Evolutionary conservation across 2,797 vertebrate genomes (phyloP), one percentile per base, ranked within the genome.

Genomic region (Huso huso): DNA sequence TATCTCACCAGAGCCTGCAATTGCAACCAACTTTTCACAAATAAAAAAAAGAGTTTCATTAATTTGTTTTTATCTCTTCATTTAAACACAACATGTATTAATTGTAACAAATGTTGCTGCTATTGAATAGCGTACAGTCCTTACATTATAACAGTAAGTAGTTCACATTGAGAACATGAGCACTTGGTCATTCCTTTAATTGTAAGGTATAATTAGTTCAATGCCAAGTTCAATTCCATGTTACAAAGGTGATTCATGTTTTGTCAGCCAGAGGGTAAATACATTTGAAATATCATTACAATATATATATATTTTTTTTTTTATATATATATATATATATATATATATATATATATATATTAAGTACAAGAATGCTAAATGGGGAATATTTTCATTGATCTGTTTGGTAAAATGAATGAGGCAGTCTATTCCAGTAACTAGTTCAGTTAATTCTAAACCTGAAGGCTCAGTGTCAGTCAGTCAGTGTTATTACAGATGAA

Each of bases 121-220:
- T 4, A 37, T 37, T 37, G 37, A 37, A 37, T 37, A 5, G 3
- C 3, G 4, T 37, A 37, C 37, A 37, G 5, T 1, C 4, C 4
- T 37, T 37, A 37, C 37, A 37, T 37, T 37, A 37, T 37, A 37
- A 37, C 37, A 37, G 37, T 5, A 37, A 37, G 37, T 5, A 37
- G 37, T 37, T 37, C 37, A 37, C 37, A 37, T 37, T 37, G 37
- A 37, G 37, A 37, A 37, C 5, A 37, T 37, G 37, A 23, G 66
- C 62, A 68, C 58, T 61, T 64, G 68, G 74, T 73, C 64, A 62
- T n/a, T 61, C 48, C 69, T 74, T 66, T 59, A 51, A 70, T 63
- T 66, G 57, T 49, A 53, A 71, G 64, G 52, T 18, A 65, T 77
- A 76, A 76, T 71, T 79, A 71, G 58, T 48, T 64, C 53, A 69